Conservation (phyloP, 2,797 vertebrate genomes). For the Eidolon dupreanum region DNA sequence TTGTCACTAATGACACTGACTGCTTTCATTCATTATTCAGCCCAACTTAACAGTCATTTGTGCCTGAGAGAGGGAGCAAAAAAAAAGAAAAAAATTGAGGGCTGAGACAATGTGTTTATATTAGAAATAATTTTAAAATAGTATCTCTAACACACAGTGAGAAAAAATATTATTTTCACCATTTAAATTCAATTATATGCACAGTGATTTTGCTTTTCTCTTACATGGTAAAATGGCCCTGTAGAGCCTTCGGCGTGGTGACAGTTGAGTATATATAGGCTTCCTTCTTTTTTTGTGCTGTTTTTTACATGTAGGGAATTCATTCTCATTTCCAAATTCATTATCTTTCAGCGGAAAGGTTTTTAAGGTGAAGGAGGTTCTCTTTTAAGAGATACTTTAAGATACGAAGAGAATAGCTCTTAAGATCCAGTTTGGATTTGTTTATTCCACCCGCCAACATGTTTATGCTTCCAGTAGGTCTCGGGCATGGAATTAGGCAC, state of each 20-base stretch:
- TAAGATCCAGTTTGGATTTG: neutral
- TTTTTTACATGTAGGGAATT: neutral
- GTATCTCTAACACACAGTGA: constrained; percentile 55
- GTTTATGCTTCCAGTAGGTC: neutral
- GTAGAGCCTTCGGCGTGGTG: neutral
- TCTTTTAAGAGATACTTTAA: constrained; percentile 14
- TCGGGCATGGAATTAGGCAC: neutral
- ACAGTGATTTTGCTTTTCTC: constrained; percentile 43
- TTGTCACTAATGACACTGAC: constrained; percentile 51
- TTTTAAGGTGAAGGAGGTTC: neutral
- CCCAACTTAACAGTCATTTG: constrained; percentile 66
- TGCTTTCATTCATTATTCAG: constrained; percentile 72
- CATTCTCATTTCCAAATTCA: constrained; percentile 31
- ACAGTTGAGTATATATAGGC: neutral
- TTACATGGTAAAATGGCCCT: constrained; percentile 44
- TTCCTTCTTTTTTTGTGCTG: neutral
- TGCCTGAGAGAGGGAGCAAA: constrained; percentile 2
- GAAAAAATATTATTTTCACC: constrained; percentile 67
- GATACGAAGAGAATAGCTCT: neutral
- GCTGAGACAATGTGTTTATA: constrained; percentile 60
- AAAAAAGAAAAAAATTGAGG: neutral
- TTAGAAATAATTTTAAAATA: constrained; percentile 73
- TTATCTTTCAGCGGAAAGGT: constrained; percentile 8
- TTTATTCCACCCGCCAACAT: neutral
- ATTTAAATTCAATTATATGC: constrained; percentile 74